phyloP scores from a whole-genome alignment of 2,797 vertebrate species.

The Tapera naevia region DNA sequence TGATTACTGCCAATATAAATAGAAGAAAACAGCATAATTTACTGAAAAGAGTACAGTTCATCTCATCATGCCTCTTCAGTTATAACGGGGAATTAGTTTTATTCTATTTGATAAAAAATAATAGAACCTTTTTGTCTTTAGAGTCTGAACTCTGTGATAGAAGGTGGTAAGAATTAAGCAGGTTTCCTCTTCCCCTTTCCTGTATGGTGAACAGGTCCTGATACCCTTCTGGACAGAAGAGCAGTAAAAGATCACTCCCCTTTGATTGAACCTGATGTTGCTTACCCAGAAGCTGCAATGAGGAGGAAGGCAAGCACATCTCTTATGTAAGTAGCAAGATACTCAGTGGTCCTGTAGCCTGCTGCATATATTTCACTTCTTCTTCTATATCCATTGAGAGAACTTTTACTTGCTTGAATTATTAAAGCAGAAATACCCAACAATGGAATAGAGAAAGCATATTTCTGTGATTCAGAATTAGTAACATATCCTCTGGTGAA shows the following conservation, averaged over 20 bases:
- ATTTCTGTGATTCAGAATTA: background rate
- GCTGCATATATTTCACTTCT: background rate
- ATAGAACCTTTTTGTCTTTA: background rate
- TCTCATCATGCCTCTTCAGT: background rate
- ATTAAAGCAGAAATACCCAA: background rate
- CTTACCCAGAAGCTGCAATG: constrained; percentile 8
- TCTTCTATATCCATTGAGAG: background rate
- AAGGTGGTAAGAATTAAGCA: background rate
- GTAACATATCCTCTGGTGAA: background rate
- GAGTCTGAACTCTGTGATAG: background rate
- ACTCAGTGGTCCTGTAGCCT: background rate
- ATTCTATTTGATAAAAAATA: background rate
- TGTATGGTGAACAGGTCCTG: background rate
- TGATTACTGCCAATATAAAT: background rate
- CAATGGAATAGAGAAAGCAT: background rate
- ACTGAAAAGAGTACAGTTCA: background rate
- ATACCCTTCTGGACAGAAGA: background rate
- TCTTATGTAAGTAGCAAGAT: constrained; percentile 22
- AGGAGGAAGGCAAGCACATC: constrained; percentile 14
- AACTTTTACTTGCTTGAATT: background rate
- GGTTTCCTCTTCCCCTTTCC: background rate
- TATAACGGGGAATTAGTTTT: background rate
- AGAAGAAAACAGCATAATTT: background rate
- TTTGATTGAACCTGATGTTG: constrained; percentile 22
- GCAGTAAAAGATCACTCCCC: constrained; percentile 4